Percentiles rank a stretch among this genome's conserved stretches.
Conservation (phyloP, 23 tunicate genomes). For the Trididemnum nubilum region DNA sequence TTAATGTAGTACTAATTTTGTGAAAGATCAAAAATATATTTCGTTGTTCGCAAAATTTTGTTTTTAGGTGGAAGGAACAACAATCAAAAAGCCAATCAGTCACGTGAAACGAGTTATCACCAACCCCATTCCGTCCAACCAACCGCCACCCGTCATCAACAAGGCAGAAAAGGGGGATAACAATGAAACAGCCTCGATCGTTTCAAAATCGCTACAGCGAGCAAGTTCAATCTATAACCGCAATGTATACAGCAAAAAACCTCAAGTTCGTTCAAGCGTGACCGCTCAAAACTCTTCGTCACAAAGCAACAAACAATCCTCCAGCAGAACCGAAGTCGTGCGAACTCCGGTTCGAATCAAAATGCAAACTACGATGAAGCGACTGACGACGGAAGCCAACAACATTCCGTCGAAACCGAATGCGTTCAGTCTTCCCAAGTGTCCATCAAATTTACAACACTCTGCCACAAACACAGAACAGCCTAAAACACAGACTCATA, state of each 20-base stretch:
- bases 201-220: conserved; percentile 17
- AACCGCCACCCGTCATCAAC: conserved; percentile 6
- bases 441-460: conserved; percentile 14
- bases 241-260: not conserved
- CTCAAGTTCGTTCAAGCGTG: not conserved
- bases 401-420: conserved; percentile 67
- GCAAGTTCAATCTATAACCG: conserved; percentile 32
- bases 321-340: conserved; percentile 7
- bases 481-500: not conserved
- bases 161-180: not conserved
- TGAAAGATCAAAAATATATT: too few species aligned
- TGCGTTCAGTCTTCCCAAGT: conserved; percentile 74
- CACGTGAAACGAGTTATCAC: conserved; percentile 15
- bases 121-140: conserved; percentile 3
- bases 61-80: conserved; percentile 31
- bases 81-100: conserved; percentile 27
- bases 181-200: conserved; percentile 13
- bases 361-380: conserved; percentile 76
- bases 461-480: not conserved
- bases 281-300: not conserved
- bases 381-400: conserved; percentile 61
- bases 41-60: too few species aligned
- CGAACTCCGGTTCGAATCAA: conserved; percentile 72
- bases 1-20: too few species aligned
- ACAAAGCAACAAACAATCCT: conserved; percentile 10